A percentile compares a stretch with the other conserved stretches of the same genome.
These are phyloP conservation scores for human (Homo sapiens) DNA, from an alignment of 2,113 vertebrate genomes.

Conservation along the genomic window GRCh38 chr16:55380501-55381000, in stretches of 20 bases:
- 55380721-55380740: too few species aligned
- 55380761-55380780: too few species aligned
- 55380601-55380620: background rate
- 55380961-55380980: background rate
- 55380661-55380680: background rate
- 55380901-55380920: background rate
- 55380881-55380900: background rate
- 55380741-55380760: too few species aligned
- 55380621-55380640: background rate
- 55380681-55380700: too few species aligned
- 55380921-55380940: background rate
- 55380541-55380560: background rate
- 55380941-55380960: background rate
- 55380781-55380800: too few species aligned
- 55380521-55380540: background rate
- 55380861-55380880: background rate
- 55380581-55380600: background rate
- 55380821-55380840: background rate
- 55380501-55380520: background rate
- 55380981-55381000: background rate
- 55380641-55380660: background rate
- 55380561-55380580: background rate
- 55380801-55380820: too few species aligned
- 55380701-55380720: too few species aligned
- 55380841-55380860: background rate